A percentile compares a stretch with the other conserved stretches of the same genome.
Conservation (phyloP, 1,140 invertebrate species). For the Aphidius gifuensis region DNA sequence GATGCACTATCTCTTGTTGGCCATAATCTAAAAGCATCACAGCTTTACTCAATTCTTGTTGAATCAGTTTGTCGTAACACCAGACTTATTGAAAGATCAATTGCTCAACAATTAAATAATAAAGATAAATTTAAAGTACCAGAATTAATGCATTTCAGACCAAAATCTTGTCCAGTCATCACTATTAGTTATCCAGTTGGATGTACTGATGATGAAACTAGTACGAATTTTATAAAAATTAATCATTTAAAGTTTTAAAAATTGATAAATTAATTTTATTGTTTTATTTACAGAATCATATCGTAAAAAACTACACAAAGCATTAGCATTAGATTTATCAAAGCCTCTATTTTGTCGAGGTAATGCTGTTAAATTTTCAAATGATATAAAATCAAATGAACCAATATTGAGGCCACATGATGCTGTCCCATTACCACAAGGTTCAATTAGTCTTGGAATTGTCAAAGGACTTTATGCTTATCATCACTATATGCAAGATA, state of each 20-base stretch:
- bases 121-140: conserved; percentile 37
- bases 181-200: conserved; percentile 68
- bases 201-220: conserved; percentile 60
- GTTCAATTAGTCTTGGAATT: conserved; percentile 60
- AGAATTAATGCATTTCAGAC: conserved; percentile 49
- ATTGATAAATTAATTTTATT: conserved; percentile 8
- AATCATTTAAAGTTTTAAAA: too few relatives aligned
- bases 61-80: conserved; percentile 70
- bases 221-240: conserved; percentile 50
- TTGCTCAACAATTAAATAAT: conserved; percentile 58
- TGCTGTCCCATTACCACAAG: conserved; percentile 54
- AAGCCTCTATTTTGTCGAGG: conserved; percentile 69
- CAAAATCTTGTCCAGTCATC: conserved; percentile 66
- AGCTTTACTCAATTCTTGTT: conserved; percentile 69
- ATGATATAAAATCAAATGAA: conserved; percentile 49
- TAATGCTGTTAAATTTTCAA: conserved; percentile 63
- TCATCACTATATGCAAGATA: conserved; percentile 96
- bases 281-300: conserved; percentile 58
- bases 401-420: conserved; percentile 74
- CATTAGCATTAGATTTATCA: conserved; percentile 64
- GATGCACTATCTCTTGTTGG: conserved; percentile 71
- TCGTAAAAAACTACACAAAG: conserved; percentile 64
- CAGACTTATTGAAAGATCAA: conserved; percentile 60
- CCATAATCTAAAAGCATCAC: conserved; percentile 59
- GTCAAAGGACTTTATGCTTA: conserved; percentile 89